Evolutionary conservation across 2,888 invertebrate species (phyloP).

Genomic region (Nyleta sp.): DNA sequence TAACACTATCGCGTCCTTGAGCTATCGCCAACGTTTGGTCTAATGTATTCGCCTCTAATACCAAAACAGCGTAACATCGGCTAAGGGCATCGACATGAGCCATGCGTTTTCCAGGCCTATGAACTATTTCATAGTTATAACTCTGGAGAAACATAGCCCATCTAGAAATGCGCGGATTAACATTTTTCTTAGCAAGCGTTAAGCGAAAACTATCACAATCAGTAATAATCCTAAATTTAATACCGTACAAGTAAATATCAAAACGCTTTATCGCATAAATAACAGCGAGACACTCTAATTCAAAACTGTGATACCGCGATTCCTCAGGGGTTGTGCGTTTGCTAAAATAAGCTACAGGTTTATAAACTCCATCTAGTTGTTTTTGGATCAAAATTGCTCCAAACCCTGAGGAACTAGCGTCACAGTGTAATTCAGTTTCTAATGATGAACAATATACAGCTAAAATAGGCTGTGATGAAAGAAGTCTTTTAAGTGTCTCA

Average conservation of each 20-base stretch:
- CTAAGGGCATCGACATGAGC: constrained; percentile 60
- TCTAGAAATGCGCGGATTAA: constrained; percentile 70
- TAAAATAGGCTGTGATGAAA: constrained; percentile 48
- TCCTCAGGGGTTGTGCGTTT: constrained; percentile 68
- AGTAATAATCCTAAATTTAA: background rate
- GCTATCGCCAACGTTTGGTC: constrained; percentile 58
- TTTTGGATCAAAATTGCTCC: constrained; percentile 74
- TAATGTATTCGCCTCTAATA: constrained; percentile 57
- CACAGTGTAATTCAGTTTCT: constrained; percentile 75
- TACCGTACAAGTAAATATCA: background rate
- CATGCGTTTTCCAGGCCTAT: constrained; percentile 60
- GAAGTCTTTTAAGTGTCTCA: constrained; percentile 34
- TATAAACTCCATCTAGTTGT: constrained; percentile 55
- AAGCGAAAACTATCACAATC: too few species aligned
- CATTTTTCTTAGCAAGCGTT: constrained; percentile 69
- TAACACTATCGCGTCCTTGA: constrained; percentile 52
- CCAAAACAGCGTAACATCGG: constrained; percentile 48
- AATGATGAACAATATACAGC: constrained; percentile 53
- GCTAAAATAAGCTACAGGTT: constrained; percentile 73
- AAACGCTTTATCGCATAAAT: constrained; percentile 64
- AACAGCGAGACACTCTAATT: constrained; percentile 69
- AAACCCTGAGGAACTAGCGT: constrained; percentile 72
- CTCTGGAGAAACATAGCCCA: constrained; percentile 68
- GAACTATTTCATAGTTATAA: constrained; percentile 58
- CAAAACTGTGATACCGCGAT: constrained; percentile 72